These are phyloP conservation scores for Dolomedes plantarius DNA, from an alignment of 2,888 invertebrate genomes.

Conservation along the genomic window DNA sequence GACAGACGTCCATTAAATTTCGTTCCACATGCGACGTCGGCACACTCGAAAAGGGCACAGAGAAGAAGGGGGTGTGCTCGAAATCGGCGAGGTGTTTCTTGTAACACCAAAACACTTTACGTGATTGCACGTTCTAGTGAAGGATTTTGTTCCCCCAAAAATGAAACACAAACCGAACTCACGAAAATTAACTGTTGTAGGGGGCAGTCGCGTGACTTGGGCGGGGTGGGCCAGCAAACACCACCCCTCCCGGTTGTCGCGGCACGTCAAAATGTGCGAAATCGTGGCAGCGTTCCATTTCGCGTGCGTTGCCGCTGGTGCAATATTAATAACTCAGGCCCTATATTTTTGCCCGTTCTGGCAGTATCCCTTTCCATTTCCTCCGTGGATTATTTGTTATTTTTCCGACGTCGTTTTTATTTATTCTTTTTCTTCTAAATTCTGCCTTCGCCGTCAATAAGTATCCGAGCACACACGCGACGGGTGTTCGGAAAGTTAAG, in stretches of 20 bases:
- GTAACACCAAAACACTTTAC: not conserved
- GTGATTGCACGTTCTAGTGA: not conserved
- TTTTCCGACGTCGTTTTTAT: slow-evolving; percentile 1
- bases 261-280: slow-evolving; percentile 3
- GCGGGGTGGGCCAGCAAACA: not conserved
- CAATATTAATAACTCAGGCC: not conserved
- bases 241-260: not conserved
- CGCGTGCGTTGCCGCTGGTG: not conserved
- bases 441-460: not conserved
- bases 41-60: too few species aligned
- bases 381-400: not conserved
- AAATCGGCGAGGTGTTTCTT: not conserved
- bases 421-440: not conserved
- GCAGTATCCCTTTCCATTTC: slow-evolving; percentile 1
- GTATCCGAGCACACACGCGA: not conserved
- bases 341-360: not conserved
- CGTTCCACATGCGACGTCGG: too few species aligned
- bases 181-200: not conserved
- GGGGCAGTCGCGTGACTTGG: not conserved
- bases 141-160: not conserved
- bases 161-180: not conserved
- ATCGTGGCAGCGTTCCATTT: not conserved
- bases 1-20: too few species aligned
- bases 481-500: not conserved
- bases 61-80: too few species aligned